Evolutionary conservation across 2,888 invertebrate genomes (phyloP).

Genomic region (Brachyptera putata): DNA sequence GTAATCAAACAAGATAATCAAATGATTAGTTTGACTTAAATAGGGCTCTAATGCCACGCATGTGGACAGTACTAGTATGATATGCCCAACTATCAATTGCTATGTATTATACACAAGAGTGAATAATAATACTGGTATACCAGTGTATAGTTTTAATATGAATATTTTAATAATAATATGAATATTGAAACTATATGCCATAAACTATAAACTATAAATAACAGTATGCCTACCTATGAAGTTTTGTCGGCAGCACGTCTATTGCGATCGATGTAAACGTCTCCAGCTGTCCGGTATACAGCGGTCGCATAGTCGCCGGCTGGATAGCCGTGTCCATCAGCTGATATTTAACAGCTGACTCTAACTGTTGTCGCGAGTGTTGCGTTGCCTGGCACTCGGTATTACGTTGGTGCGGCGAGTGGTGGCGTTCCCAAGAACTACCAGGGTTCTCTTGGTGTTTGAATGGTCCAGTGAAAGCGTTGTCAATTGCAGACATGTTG

Average conservation of each 20-base stretch:
- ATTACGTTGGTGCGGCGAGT: constrained; percentile 54
- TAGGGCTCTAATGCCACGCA: no score
- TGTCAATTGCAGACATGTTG: constrained; percentile 74
- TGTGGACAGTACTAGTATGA: no score
- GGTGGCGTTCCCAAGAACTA: constrained; percentile 71
- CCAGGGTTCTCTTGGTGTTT: constrained; percentile 74
- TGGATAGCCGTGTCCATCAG: constrained; percentile 85
- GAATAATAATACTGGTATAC: no score
- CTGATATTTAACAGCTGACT: constrained; percentile 61
- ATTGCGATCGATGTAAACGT: constrained; percentile 71
- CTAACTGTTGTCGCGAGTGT: constrained; percentile 37
- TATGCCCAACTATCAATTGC: no score
- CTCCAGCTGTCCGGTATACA: constrained; percentile 67
- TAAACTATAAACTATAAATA: not conserved
- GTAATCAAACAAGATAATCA: constrained; percentile 23
- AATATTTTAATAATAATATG: no score
- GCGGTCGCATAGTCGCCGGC: constrained; percentile 63
- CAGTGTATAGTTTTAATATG: no score
- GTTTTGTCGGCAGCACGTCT: constrained; percentile 72
- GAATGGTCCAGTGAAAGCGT: constrained; percentile 80
- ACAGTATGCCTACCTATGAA: constrained; percentile 47
- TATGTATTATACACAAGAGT: no score
- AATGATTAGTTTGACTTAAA: not conserved
- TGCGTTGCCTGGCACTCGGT: constrained; percentile 55
- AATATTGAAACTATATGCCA: no score